Base-by-base conservation (phyloP, 64 coral and sea anemone genomes). In the Acropora tenuis region DNA sequence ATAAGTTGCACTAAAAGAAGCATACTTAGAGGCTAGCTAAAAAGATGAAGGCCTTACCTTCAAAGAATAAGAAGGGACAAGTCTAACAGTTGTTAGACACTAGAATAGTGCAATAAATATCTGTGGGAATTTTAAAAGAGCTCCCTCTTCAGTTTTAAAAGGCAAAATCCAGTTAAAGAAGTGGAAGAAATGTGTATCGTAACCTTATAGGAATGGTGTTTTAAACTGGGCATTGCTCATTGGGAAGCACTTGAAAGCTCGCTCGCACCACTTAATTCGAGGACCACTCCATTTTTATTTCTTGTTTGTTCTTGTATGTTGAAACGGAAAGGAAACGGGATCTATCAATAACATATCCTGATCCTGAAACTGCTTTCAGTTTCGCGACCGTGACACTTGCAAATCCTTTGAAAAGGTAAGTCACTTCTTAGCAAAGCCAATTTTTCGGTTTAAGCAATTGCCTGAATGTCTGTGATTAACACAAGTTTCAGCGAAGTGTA, bases 301-400 rank as follows among this genome's bases (percentile, higher is more conserved):
- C 2, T 16, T 9, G 42, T 4, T 69, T 85, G 42, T 48, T 16
- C 6, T 19, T 8, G 6, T n/a, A 71, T 72, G 44, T 12, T 42
- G 16, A 45, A 49, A 42, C 63, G 65, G 65, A 17, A 85, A 85
- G 43, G 82, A 85, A 48, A 85, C 82, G 72, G 82, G 82, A 85
- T 71, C 40, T 43, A 41, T 72, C 18, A 85, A 20, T 85, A 43
- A 81, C 75, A 61, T 85, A 48, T 15, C n/a, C 12, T 48, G 17
- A 48, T 71, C 82, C 59, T 78, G 45, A 78, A 78, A 78, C 45
- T 50, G 15, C 13, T 20, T 71, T 20, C 16, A 63, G 60, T 78
- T 47, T 48, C 75, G 48, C 18, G 52, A 55, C 52, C 0, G 1
- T 48, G 74, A 80, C 50, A 80, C 78, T n/a, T 80, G 3, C 16